phyloP scores from a whole-genome alignment of 2,888 invertebrate species.

The Caenorhabditis doughertyi region DNA sequence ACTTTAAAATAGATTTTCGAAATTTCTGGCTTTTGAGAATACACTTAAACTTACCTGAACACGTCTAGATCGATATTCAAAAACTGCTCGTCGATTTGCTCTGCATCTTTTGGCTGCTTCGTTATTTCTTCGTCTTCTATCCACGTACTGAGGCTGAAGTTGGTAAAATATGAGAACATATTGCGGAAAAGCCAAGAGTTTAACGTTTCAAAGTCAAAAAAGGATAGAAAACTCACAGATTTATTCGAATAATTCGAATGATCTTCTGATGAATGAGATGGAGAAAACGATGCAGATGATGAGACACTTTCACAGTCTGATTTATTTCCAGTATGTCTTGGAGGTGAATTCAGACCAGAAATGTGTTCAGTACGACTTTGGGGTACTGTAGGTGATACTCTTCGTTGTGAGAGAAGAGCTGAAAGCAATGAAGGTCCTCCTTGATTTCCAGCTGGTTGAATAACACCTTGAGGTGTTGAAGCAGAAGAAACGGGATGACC shows the following conservation, averaged over 20 bases:
- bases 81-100: slow-evolving; percentile 84
- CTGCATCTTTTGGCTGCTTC: slow-evolving; percentile 84
- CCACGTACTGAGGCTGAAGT: slow-evolving; percentile 82
- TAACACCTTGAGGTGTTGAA: slow-evolving; percentile 9
- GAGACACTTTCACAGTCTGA: slow-evolving; percentile 73
- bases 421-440: slow-evolving; percentile 65
- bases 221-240: slow-evolving; percentile 44
- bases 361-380: slow-evolving; percentile 80
- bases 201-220: background rate
- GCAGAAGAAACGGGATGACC: slow-evolving; percentile 51
- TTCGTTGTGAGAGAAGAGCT: slow-evolving; percentile 65
- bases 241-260: slow-evolving; percentile 63
- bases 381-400: slow-evolving; percentile 79
- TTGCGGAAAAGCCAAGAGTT: no score
- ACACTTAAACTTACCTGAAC: slow-evolving; percentile 69
- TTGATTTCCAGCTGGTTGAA: slow-evolving; percentile 36
- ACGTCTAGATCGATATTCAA: slow-evolving; percentile 83
- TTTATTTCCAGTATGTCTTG: slow-evolving; percentile 67
- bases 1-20: background rate
- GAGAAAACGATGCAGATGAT: slow-evolving; percentile 71
- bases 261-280: slow-evolving; percentile 73
- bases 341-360: slow-evolving; percentile 74
- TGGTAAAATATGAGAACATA: background rate
- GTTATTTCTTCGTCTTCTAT: slow-evolving; percentile 84
- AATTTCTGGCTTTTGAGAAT: background rate